Evolutionary conservation across 2,888 invertebrate genomes (phyloP).

Genomic region (Nephrotoma flavescens): DNA sequence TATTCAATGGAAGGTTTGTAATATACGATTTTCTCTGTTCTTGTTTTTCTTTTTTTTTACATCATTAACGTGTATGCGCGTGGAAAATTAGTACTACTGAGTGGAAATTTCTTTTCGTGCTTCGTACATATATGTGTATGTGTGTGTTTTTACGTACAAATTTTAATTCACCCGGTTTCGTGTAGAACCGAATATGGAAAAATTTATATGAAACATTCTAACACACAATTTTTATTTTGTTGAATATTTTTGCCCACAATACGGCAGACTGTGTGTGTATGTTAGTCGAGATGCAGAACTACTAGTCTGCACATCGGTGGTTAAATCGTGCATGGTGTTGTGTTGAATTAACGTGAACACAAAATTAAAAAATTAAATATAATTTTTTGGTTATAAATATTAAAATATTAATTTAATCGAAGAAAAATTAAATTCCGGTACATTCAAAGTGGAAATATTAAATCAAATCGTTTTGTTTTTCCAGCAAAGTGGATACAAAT

Average conservation of each 20-base stretch:
- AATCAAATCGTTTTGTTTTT: neutral
- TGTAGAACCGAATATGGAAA: neutral
- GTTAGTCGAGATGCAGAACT: conserved; percentile 6
- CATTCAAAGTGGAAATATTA: neutral
- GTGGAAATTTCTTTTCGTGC: neutral
- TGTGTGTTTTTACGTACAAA: neutral
- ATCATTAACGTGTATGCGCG: conserved; percentile 4
- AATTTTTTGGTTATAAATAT: neutral
- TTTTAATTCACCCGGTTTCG: neutral
- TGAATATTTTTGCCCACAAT: neutral
- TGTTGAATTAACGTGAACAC: neutral
- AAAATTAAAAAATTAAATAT: neutral
- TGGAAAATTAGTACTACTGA: conserved; percentile 3
- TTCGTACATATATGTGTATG: neutral
- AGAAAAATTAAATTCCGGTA: neutral
- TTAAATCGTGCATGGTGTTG: neutral
- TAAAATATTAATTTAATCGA: neutral
- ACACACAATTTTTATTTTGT: conserved; percentile 1
- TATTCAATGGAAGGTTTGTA: neutral
- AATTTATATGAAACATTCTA: neutral
- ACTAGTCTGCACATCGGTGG: conserved; percentile 3
- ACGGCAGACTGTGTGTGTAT: neutral
- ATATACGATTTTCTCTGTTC: neutral
- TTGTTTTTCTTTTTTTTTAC: neutral
- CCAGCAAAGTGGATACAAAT: neutral